Base-by-base conservation (phyloP, 2,888 invertebrate species). In the Halictus ligatus region DNA sequence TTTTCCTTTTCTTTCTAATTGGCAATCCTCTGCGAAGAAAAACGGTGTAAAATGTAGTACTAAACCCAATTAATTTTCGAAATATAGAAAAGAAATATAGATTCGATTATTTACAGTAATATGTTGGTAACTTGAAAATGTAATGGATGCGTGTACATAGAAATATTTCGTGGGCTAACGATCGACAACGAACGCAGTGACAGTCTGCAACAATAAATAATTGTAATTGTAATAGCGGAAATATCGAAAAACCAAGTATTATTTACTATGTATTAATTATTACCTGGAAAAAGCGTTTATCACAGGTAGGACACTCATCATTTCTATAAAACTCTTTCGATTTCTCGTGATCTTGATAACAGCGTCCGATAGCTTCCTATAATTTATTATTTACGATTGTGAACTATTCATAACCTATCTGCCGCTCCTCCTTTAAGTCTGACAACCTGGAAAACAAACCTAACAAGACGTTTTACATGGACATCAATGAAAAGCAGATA, bases 1-100 rank as follows among this genome's bases (percentile, higher is more conserved):
- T 78, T 93, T 97, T 97, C 94, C 97, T 98, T 95, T 98, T 99
- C 95, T 98, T 99, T 94, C 98, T 99, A 93, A 99, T 94, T 4
- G 99, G 99, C 94, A 98, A 98, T 7, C 97, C 98, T 94, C 98
- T 97, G 92, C 74, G 96, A 95, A 71, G 2, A 43, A 71, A 43
- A 71, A 84, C 80, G 72, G 71, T 71, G 73, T 69, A 46, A 75
- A 21, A 43, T 21, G 64, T 29, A 60, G 29, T 43, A 13, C 13
- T 15, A 40, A 10, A 7, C 1, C 5, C 60, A 7, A 50, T 10
- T 43, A 12, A 75, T 77, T 76, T 48, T 58, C 0, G 21, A 74
- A 18, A 21, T 29, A 60, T 43, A 73, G 64, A 73, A 43, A n/a
- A n/a, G n/a, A n/a, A n/a, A n/a, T n/a, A n/a, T n/a, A n/a, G 48